phyloP scores from a whole-genome alignment of 2,113 vertebrate species.

The Atractosteus spatula region DNA sequence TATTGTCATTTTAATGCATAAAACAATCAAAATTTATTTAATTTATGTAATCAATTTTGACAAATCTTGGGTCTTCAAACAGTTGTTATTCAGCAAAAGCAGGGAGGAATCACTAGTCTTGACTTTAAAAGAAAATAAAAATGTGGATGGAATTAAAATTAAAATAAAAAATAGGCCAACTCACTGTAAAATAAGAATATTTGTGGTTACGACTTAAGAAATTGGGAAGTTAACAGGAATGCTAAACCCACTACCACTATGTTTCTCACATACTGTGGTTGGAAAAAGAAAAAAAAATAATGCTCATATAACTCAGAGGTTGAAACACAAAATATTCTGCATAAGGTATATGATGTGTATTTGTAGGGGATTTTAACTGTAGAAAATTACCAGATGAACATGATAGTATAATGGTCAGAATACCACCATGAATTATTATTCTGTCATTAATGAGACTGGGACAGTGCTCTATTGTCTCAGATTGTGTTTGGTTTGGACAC shows the following conservation, averaged over 20 bases:
- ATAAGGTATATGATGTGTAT: not conserved
- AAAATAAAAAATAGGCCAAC: constrained; percentile 21
- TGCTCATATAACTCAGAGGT: not conserved
- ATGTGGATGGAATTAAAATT: constrained; percentile 27
- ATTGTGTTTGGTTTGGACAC: too few relatives aligned
- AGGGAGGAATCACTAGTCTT: constrained; percentile 29
- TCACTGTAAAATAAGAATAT: constrained; percentile 30
- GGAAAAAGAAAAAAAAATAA: not conserved
- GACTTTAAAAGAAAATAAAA: constrained; percentile 36
- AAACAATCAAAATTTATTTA: constrained; percentile 23
- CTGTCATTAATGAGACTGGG: too few relatives aligned
- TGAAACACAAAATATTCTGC: not conserved
- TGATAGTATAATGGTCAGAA: too few relatives aligned
- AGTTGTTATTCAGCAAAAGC: constrained; percentile 23
- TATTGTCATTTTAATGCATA: constrained; percentile 24
- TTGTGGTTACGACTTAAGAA: constrained; percentile 37
- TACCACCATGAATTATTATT: too few relatives aligned
- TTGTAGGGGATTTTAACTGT: not conserved
- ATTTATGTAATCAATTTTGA: constrained; percentile 36
- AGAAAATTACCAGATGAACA: not conserved
- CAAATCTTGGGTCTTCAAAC: constrained; percentile 30
- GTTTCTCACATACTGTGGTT: constrained; percentile 16
- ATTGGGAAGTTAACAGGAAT: constrained; percentile 39
- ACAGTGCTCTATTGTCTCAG: too few relatives aligned
- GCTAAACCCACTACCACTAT: constrained; percentile 31